Evolutionary conservation across 2,113 vertebrate species (phyloP).

Genomic region (Sisor rabdophorus): DNA sequence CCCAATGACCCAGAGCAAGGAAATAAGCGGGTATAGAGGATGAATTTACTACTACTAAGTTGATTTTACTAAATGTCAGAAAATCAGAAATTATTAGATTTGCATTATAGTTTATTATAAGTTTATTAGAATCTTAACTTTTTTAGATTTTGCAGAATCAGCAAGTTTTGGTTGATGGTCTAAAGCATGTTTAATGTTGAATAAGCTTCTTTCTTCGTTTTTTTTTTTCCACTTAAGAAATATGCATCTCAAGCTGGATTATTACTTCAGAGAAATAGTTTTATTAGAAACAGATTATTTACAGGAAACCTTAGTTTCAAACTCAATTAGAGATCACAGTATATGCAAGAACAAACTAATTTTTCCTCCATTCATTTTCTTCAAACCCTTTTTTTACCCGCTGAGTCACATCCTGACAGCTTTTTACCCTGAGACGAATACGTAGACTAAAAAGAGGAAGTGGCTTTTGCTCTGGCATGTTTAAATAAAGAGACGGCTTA

Average conservation of each 20-base stretch:
- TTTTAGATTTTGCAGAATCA: not conserved
- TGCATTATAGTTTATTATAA: too few species aligned
- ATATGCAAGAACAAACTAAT: not conserved
- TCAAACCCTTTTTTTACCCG: constrained; percentile 7
- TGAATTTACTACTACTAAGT: too few species aligned
- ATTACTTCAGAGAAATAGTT: not conserved
- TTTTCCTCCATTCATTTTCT: not conserved
- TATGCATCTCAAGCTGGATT: not conserved
- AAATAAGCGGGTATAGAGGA: too few species aligned
- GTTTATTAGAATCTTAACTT: not conserved
- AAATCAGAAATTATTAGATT: too few species aligned
- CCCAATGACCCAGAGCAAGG: too few species aligned
- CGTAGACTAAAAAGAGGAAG: constrained; percentile 42
- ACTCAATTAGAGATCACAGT: not conserved
- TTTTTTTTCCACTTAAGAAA: not conserved
- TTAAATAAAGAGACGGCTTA: constrained; percentile 27
- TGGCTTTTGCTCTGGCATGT: not conserved
- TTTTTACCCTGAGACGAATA: constrained; percentile 11
- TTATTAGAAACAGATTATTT: not conserved
- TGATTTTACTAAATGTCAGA: too few species aligned
- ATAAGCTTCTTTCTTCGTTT: not conserved
- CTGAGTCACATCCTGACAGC: constrained; percentile 17
- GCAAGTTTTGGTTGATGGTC: not conserved
- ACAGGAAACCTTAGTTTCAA: not conserved
- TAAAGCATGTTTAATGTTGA: not conserved